phyloP scores from a whole-genome alignment of 2,113 vertebrate genomes.

The Benitochromis conjunctus region DNA sequence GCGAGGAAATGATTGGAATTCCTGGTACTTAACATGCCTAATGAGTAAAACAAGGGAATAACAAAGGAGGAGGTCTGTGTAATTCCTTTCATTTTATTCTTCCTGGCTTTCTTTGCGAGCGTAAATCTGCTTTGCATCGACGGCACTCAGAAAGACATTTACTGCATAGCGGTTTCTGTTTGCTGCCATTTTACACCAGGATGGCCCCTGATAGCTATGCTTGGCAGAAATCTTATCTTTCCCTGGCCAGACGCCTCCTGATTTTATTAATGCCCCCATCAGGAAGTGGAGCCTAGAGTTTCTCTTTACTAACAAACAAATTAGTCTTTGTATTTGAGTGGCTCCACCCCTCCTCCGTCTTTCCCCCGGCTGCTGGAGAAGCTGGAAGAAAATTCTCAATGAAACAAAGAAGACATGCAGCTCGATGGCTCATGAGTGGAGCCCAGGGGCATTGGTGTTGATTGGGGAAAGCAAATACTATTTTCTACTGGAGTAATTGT shows the following conservation, averaged over 20 bases:
- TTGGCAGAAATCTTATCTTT: slow-evolving; percentile 46
- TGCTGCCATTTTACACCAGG: slow-evolving; percentile 5
- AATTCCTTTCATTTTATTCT: neutral
- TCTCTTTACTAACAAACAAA: slow-evolving; percentile 80
- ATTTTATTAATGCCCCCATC: slow-evolving; percentile 74
- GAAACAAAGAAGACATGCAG: slow-evolving; percentile 77
- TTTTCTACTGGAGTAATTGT: slow-evolving; percentile 65
- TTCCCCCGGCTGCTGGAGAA: slow-evolving; percentile 58
- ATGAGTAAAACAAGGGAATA: slow-evolving; percentile 43
- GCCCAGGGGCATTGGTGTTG: slow-evolving; percentile 66
- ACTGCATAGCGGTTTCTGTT: neutral
- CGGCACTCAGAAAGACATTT: neutral
- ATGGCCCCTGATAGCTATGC: slow-evolving; percentile 2
- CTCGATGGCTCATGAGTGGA: slow-evolving; percentile 63
- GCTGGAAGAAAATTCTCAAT: slow-evolving; percentile 70
- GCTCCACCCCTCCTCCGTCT: slow-evolving; percentile 62
- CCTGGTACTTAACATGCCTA: slow-evolving; percentile 57
- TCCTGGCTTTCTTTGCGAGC: neutral
- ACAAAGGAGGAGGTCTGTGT: slow-evolving; percentile 12
- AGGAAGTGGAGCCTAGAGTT: slow-evolving; percentile 72
- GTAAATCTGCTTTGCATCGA: neutral
- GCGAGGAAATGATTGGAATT: slow-evolving; percentile 65
- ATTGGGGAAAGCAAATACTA: slow-evolving; percentile 74
- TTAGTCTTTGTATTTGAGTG: slow-evolving; percentile 76
- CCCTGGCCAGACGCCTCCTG: slow-evolving; percentile 49